These are phyloP conservation scores for Bombus polaris DNA, from an alignment of 1,140 invertebrate species.

Conservation along the genomic window DNA sequence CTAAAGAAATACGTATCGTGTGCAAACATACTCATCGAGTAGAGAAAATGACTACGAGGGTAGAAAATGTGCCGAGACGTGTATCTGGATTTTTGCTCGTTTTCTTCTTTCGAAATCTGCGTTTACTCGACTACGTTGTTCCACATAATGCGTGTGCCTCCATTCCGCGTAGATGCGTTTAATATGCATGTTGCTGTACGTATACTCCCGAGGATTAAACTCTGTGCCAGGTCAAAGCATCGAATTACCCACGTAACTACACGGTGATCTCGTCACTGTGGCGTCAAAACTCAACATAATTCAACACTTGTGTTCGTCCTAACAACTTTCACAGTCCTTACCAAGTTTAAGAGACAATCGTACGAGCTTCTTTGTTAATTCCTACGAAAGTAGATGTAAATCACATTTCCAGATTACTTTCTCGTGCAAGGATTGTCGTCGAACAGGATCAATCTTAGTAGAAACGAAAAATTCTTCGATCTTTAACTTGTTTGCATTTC, in stretches of 20 bases:
- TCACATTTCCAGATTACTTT: no score
- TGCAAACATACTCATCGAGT: not conserved
- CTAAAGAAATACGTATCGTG: no score
- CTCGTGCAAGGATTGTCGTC: no score
- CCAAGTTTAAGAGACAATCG: not conserved
- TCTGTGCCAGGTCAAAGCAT: not conserved
- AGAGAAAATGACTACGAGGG: not conserved
- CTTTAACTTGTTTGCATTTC: not conserved
- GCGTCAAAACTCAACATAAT: not conserved
- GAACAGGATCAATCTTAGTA: no score
- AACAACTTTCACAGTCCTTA: not conserved
- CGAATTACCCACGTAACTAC: slow-evolving; percentile 17
- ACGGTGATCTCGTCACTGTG: not conserved
- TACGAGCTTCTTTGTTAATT: not conserved
- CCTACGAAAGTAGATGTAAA: no score
- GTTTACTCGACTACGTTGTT: not conserved
- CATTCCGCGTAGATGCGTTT: slow-evolving; percentile 26
- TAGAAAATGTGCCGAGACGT: not conserved
- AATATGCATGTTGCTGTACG: not conserved
- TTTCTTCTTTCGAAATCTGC: not conserved
- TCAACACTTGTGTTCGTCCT: not conserved
- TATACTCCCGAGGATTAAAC: slow-evolving; percentile 16
- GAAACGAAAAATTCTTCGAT: not conserved
- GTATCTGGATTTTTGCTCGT: not conserved
- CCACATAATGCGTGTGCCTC: slow-evolving; percentile 30